Evolutionary conservation across 2,797 vertebrate species (phyloP).

Genomic region (Basileuterus tristriatus): DNA sequence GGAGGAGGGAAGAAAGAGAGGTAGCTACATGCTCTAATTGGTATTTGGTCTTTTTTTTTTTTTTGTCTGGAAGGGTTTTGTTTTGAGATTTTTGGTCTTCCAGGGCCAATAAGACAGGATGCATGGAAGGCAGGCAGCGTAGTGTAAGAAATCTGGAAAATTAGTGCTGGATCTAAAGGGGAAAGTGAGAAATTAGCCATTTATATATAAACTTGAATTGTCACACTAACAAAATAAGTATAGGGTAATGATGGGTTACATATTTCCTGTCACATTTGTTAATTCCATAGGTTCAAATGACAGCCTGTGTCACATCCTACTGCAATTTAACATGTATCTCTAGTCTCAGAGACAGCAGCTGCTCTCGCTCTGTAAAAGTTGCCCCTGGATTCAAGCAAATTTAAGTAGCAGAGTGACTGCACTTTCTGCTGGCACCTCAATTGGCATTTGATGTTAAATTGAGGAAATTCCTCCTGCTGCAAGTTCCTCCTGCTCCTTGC

Average conservation of each 20-base stretch:
- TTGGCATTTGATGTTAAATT: background rate
- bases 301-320: background rate
- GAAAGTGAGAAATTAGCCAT: background rate
- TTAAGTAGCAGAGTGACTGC: background rate
- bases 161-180: background rate
- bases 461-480: background rate
- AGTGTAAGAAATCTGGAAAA: background rate
- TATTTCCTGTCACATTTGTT: background rate
- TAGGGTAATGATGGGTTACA: background rate
- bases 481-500: background rate
- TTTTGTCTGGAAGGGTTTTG: background rate
- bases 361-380: background rate
- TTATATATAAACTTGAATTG: background rate
- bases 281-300: conserved; percentile 15
- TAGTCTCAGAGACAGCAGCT: background rate
- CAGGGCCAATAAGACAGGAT: background rate
- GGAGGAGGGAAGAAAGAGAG: background rate
- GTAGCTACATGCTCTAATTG: background rate
- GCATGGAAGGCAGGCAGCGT: background rate
- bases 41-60: background rate
- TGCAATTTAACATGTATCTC: background rate
- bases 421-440: background rate
- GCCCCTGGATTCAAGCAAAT: background rate
- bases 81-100: background rate
- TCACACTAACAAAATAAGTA: background rate